Evolutionary conservation across 2,797 vertebrate species (phyloP).

Genomic region (Enteromius mattozi): DNA sequence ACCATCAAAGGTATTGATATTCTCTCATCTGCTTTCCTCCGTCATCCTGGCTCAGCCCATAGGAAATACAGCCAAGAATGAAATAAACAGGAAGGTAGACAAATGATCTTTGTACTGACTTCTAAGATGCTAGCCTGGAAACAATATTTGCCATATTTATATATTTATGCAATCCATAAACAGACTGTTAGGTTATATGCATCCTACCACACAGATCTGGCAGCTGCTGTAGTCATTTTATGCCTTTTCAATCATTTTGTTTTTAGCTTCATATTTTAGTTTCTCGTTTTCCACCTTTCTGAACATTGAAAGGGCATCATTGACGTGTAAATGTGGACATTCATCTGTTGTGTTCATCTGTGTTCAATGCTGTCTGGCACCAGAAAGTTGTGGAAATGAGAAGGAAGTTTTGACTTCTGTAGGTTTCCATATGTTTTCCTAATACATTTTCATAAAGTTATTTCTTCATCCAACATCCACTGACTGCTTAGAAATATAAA

Average conservation of each 20-base stretch:
- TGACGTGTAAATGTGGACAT: background rate
- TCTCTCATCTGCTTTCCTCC: constrained; percentile 15
- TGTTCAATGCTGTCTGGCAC: background rate
- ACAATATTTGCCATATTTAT: constrained; percentile 9
- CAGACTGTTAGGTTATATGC: background rate
- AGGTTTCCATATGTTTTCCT: background rate
- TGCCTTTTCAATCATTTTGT: background rate
- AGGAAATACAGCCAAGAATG: constrained; percentile 16
- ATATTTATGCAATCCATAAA: background rate
- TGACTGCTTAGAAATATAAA: background rate
- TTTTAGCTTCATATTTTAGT: background rate
- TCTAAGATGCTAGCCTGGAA: background rate
- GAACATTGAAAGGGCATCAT: background rate
- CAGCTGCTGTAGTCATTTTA: background rate
- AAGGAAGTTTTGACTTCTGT: background rate
- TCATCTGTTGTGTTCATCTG: constrained; percentile 9
- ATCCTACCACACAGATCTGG: background rate
- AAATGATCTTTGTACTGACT: constrained; percentile 6
- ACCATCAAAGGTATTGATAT: constrained; percentile 19
- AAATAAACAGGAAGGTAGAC: constrained; percentile 2
- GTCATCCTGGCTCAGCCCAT: constrained; percentile 12
- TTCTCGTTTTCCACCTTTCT: background rate
- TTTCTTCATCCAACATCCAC: background rate
- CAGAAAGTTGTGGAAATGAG: background rate
- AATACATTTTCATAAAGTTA: background rate